Percentiles rank a stretch among this genome's conserved stretches.
Evolutionary conservation across 2,113 vertebrate species (phyloP).

Genomic region (Gadus chalcogrammus): DNA sequence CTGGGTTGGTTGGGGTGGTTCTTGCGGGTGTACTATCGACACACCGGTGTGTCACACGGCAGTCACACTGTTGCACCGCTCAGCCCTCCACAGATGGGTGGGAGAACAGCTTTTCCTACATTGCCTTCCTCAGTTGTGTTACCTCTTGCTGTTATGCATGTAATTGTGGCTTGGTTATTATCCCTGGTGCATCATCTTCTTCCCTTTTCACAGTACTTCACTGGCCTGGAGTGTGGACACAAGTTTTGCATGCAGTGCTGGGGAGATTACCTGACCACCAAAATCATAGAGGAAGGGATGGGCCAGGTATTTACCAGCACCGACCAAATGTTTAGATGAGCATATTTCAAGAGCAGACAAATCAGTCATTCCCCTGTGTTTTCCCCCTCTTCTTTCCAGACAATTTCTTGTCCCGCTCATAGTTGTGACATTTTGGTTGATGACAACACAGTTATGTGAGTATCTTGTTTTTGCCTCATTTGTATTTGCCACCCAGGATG

Average conservation of each 20-base stretch:
- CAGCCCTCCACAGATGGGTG: no score
- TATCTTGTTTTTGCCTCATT: constrained; percentile 46
- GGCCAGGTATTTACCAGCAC: constrained; percentile 83
- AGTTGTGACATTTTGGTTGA: constrained; percentile 99
- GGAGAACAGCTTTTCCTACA: no score
- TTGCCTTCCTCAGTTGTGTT: not conserved
- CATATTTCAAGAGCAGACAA: not conserved
- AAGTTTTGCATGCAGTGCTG: constrained; percentile 99
- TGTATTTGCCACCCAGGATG: not conserved
- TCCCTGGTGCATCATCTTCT: constrained; percentile 4
- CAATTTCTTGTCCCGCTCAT: constrained; percentile 98
- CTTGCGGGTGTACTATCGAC: no score
- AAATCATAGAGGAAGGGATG: constrained; percentile 99
- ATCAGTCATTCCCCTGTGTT: constrained; percentile 13
- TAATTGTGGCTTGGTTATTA: not conserved
- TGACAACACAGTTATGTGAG: constrained; percentile 99
- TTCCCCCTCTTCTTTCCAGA: constrained; percentile 72
- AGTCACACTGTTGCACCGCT: no score
- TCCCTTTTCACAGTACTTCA: constrained; percentile 85
- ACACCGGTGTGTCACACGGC: no score
- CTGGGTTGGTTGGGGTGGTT: no score
- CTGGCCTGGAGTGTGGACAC: constrained; percentile 98
- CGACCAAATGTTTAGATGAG: not conserved
- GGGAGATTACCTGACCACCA: constrained; percentile 99
- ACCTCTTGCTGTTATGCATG: not conserved